These are phyloP conservation scores for Platalea minor DNA, from an alignment of 2,797 vertebrate genomes.

Conservation along the genomic window DNA sequence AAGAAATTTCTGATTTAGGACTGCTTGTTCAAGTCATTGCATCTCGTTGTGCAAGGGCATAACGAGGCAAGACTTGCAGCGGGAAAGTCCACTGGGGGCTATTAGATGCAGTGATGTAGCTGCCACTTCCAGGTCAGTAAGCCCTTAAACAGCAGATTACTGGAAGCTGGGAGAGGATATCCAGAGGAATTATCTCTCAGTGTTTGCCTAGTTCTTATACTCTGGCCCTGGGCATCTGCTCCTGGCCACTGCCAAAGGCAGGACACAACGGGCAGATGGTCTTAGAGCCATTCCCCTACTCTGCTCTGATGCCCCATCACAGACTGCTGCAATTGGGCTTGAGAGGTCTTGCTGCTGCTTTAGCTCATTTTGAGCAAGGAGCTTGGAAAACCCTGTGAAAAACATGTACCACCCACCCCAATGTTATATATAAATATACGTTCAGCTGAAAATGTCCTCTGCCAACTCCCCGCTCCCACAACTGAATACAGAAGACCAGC, in stretches of 20 bases:
- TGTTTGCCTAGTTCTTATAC: not conserved
- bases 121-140: not conserved
- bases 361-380: not conserved
- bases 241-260: not conserved
- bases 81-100: not conserved
- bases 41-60: not conserved
- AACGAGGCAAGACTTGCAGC: not conserved
- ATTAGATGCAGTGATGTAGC: not conserved
- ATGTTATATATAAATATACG: not conserved
- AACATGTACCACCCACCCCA: accelerated
- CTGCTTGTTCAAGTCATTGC: not conserved
- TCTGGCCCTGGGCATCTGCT: not conserved
- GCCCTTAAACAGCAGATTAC: not conserved
- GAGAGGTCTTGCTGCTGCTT: accelerated
- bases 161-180: not conserved
- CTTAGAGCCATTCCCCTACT: not conserved
- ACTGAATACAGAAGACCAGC: not conserved
- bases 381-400: not conserved
- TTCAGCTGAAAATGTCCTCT: not conserved
- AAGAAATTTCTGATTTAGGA: not conserved
- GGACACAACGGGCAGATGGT: accelerated
- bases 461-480: accelerated
- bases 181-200: not conserved
- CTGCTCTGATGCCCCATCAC: not conserved
- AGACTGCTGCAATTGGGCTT: accelerated